These are phyloP conservation scores for Nothura maculosa DNA, from an alignment of 2,797 vertebrate species.

Conservation along the genomic window DNA sequence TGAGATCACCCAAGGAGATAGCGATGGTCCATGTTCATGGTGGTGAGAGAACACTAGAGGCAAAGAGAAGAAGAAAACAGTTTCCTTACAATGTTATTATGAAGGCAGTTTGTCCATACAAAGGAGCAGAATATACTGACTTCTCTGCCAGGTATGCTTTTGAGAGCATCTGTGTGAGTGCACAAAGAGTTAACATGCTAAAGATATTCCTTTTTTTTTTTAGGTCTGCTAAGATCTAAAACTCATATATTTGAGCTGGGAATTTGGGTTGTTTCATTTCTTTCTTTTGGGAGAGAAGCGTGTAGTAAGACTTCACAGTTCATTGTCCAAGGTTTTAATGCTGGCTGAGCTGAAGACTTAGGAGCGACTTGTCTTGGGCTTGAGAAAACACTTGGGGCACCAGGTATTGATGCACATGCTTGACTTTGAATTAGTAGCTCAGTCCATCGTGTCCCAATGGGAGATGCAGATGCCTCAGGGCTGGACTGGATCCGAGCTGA, in stretches of 20 bases:
- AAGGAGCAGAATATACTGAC: neutral
- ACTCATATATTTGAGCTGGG: neutral
- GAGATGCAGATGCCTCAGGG: fast-evolving
- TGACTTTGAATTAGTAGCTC: neutral
- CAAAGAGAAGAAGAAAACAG: neutral
- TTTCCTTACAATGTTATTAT: neutral
- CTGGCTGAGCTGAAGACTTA: neutral
- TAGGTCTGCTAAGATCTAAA: neutral
- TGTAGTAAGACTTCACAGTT: neutral
- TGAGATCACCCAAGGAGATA: neutral
- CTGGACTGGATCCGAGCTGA: fast-evolving
- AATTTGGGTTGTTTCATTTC: neutral
- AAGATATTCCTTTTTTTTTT: neutral
- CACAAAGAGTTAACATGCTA: fast-evolving
- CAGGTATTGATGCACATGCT: neutral
- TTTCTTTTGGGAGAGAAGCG: neutral
- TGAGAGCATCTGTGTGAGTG: neutral
- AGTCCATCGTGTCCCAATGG: neutral
- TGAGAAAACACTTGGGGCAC: neutral
- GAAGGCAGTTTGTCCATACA: neutral
- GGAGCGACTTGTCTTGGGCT: neutral
- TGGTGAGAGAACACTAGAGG: neutral
- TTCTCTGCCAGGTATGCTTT: neutral
- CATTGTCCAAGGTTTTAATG: neutral
- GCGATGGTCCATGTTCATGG: neutral